These are phyloP conservation scores for Marmota monax DNA, from an alignment of 2,113 vertebrate genomes.

Conservation along the genomic window DNA sequence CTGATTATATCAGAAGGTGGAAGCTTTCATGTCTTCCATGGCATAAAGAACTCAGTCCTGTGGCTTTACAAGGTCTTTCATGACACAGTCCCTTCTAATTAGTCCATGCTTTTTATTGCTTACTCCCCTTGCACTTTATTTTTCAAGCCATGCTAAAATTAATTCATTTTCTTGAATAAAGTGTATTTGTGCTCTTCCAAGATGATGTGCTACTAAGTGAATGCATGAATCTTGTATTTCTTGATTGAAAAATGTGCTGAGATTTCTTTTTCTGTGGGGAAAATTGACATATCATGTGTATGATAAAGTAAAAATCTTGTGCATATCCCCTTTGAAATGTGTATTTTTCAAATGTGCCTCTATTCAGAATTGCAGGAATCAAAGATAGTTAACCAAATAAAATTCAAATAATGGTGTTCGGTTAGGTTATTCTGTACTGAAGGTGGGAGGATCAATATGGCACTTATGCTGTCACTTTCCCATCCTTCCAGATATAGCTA, in stretches of 20 bases:
- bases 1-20: not conserved
- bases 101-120: not conserved
- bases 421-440: not conserved
- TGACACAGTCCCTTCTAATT: not conserved
- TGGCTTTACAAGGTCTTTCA: not conserved
- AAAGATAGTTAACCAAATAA: not conserved
- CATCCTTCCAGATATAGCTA: not conserved
- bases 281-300: not conserved
- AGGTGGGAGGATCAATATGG: not conserved
- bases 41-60: not conserved
- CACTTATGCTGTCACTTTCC: not conserved
- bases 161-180: conserved; percentile 10
- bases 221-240: not conserved
- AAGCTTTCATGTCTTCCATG: not conserved
- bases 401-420: not conserved
- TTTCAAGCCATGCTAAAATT: not conserved
- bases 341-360: not conserved
- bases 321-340: not conserved
- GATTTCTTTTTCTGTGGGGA: not conserved
- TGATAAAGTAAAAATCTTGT: not conserved
- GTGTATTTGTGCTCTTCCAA: not conserved
- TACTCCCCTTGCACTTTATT: not conserved
- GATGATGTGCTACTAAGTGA: not conserved
- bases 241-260: not conserved
- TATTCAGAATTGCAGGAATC: not conserved